Conservation (phyloP, 23 tunicate genomes). For the Clavelina lepadiformis region DNA sequence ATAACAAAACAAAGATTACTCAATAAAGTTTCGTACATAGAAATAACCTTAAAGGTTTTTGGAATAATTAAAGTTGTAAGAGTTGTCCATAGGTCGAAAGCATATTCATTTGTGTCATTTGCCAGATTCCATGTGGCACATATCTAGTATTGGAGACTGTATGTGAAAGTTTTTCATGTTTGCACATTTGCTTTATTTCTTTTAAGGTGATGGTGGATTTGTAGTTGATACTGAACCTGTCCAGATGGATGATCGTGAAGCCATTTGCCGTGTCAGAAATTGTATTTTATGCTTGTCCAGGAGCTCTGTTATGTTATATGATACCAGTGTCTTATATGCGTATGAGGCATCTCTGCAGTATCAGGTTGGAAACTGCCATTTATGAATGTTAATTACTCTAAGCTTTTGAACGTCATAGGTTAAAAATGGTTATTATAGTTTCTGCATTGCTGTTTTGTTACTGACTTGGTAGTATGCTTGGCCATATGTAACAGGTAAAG, state of each 20-base stretch:
- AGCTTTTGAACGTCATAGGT: not conserved
- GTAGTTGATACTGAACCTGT: constrained; percentile 66
- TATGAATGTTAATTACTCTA: not conserved
- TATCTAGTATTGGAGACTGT: no score
- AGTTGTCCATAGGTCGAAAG: no score
- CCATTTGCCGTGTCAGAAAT: constrained; percentile 87
- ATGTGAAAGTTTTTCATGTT: no score
- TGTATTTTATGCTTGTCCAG: constrained; percentile 56
- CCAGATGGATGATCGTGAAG: constrained; percentile 76
- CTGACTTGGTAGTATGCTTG: no score
- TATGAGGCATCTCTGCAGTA: constrained; percentile 69
- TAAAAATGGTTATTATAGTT: not conserved
- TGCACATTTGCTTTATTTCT: no score
- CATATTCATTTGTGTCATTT: no score
- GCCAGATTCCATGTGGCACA: no score
- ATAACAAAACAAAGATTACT: no score
- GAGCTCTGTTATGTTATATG: constrained; percentile 84
- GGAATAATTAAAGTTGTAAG: no score
- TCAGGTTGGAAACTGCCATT: constrained; percentile 37
- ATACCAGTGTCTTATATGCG: constrained; percentile 84
- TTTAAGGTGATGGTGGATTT: constrained; percentile 90
- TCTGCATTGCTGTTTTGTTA: not conserved
- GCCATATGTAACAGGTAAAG: no score
- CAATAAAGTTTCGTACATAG: no score
- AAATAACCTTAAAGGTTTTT: no score